Percentiles rank a stretch among this genome's conserved stretches.
These are phyloP conservation scores for Podarcis raffonei DNA, from an alignment of 2,113 vertebrate genomes.

Conservation along the genomic window DNA sequence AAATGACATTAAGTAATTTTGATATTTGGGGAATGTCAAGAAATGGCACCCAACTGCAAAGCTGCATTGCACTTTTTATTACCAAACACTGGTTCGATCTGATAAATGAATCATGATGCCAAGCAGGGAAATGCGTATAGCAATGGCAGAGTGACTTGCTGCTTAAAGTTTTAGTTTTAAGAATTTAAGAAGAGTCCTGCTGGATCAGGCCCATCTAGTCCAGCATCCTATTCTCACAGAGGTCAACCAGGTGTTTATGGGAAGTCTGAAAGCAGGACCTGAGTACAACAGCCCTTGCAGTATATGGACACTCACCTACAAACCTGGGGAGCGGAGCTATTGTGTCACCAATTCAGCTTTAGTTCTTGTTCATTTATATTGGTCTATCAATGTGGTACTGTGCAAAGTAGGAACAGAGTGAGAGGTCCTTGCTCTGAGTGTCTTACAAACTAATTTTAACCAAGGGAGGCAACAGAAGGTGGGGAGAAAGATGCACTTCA, in stretches of 20 bases:
- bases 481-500: too few relatives aligned
- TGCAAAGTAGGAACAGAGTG: too few relatives aligned
- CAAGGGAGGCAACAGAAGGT: too few relatives aligned
- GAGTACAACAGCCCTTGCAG: too few relatives aligned
- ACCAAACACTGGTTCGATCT: conserved; percentile 57
- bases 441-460: too few relatives aligned
- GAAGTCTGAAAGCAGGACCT: neutral
- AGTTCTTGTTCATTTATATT: too few relatives aligned
- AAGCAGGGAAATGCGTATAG: conserved; percentile 47
- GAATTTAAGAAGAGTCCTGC: too few relatives aligned
- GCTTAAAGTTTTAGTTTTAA: conserved; percentile 44
- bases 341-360: too few relatives aligned
- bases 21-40: conserved; percentile 59
- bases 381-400: too few relatives aligned
- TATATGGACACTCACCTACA: too few relatives aligned
- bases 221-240: neutral
- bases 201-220: neutral
- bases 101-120: conserved; percentile 64
- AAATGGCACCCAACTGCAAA: conserved; percentile 59
- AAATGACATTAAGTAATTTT: conserved; percentile 75
- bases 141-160: conserved; percentile 42
- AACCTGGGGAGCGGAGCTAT: too few relatives aligned
- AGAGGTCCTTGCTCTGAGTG: too few relatives aligned
- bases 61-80: conserved; percentile 53
- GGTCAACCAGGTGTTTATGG: neutral